Conservation (phyloP, 92 coral and sea anemone species). For the Diadumene lineata region DNA sequence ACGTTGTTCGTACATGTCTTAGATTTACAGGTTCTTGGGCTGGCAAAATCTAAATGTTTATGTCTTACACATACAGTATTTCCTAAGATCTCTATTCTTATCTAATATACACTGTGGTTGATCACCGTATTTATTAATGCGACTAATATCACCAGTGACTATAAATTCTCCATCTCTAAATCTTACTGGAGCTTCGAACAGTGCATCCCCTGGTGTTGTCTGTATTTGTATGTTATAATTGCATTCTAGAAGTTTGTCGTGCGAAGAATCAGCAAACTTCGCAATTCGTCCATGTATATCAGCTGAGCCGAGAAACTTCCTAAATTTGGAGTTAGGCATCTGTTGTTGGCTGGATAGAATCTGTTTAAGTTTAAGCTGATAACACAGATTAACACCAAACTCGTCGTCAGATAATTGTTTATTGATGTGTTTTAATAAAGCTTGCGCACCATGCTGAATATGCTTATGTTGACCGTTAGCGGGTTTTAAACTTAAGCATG, state of each 20-base stretch:
- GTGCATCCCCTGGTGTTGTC: slow-evolving; percentile 79
- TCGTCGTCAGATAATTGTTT: slow-evolving; percentile 55
- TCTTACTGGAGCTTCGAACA: slow-evolving; percentile 77
- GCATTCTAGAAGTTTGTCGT: slow-evolving; percentile 49
- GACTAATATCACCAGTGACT: slow-evolving; percentile 72
- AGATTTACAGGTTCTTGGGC: too few species aligned
- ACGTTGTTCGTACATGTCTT: too few species aligned
- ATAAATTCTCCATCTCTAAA: slow-evolving; percentile 47
- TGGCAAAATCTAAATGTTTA: too few species aligned
- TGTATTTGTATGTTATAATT: slow-evolving; percentile 72
- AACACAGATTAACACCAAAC: slow-evolving; percentile 52
- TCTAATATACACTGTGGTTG: slow-evolving; percentile 84
- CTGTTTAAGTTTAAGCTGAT: slow-evolving; percentile 53
- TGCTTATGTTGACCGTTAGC: slow-evolving; percentile 59
- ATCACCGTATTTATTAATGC: slow-evolving; percentile 88
- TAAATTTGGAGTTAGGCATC: slow-evolving; percentile 66
- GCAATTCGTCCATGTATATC: slow-evolving; percentile 89
- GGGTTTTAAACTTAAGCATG: slow-evolving; percentile 74
- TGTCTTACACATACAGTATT: slow-evolving; percentile 80
- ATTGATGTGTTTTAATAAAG: slow-evolving; percentile 72
- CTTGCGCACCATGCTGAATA: slow-evolving; percentile 55
- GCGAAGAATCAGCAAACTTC: slow-evolving; percentile 55
- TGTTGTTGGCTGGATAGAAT: slow-evolving; percentile 73
- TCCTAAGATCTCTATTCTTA: slow-evolving; percentile 76
- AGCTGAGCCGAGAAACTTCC: slow-evolving; percentile 67